Evolutionary conservation across 2,797 vertebrate genomes (phyloP), one percentile per base, ranked within the genome.

Genomic region (Phataginus tetradactyla): DNA sequence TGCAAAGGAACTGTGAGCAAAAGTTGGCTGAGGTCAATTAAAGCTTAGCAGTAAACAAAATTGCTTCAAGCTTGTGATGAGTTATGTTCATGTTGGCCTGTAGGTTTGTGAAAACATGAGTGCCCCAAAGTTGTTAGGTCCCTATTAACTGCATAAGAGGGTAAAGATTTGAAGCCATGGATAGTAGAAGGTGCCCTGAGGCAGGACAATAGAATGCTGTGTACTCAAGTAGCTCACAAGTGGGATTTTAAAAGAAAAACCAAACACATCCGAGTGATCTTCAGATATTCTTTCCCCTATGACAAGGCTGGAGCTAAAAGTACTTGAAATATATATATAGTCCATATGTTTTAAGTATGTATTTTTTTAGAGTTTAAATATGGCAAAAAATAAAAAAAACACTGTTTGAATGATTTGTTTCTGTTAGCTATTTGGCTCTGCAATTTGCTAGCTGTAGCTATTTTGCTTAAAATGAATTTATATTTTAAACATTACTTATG

Each of bases 381-480:
- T 12, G 55, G 25, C 20, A 93, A 77, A 92, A 59, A 32, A 80
- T 8, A 77, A 92, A 90, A 78, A 84, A 63, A 80, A 37, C 37
- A 84, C 75, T 69, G 8, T 29, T 27, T 21, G 20, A 53, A 57
- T 86, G 34, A 75, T 91, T 97, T 92, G 17, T 75, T 94, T 96
- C 27, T 61, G 21, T 61, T 90, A 63, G 29, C 79, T 45, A 57
- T 86, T 90, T 77, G 39, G 37, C 21, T 61, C 18, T 39, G 81
- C 49, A 45, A 51, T 81, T 63, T 87, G 32, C n/a, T 95, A 59
- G 49, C 18, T 12, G 0, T 7, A 72, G n/a, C 93, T 80, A n/a
- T 86, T 97, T 98, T 97, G 78, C 80, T 89, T 95, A 95, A 96
- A 85, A 25, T 86, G 53, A 92, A 55, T 8, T 9, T 45, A 21